Conservation (phyloP, 30 jellyfish, hydroid and myxozoan genomes). For the Chironex yamaguchii region DNA sequence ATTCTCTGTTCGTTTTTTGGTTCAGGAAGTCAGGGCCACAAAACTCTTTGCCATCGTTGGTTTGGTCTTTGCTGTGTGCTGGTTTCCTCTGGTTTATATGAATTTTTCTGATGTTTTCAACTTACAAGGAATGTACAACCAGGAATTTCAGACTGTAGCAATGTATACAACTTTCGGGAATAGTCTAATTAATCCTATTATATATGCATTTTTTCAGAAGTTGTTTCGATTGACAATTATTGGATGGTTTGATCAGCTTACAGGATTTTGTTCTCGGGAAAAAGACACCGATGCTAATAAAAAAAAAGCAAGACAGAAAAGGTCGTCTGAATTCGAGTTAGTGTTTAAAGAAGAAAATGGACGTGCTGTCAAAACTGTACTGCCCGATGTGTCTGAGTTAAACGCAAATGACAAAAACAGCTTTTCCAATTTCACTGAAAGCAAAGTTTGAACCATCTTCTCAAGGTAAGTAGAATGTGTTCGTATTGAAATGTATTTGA, state of each 20-base stretch:
- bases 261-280: background rate
- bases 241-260: background rate
- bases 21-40: slow-evolving; percentile 78
- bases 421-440: too few relatives aligned
- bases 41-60: slow-evolving; percentile 74
- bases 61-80: slow-evolving; percentile 52
- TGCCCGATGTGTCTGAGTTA: too few relatives aligned
- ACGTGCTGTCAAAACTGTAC: too few relatives aligned
- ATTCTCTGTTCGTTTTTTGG: slow-evolving; percentile 61
- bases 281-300: background rate
- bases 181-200: slow-evolving; percentile 72
- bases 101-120: slow-evolving; percentile 60
- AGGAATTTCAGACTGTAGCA: slow-evolving; percentile 35
- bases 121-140: background rate
- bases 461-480: too few relatives aligned
- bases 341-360: background rate
- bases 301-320: background rate
- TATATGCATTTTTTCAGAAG: slow-evolving; percentile 74
- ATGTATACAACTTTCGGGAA: slow-evolving; percentile 71
- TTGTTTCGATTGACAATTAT: slow-evolving; percentile 39
- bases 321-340: background rate
- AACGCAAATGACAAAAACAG: too few relatives aligned
- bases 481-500: too few relatives aligned
- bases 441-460: too few relatives aligned
- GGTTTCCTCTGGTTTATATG: slow-evolving; percentile 72